phyloP scores from a whole-genome alignment of 2,888 invertebrate genomes.

The Megalurothrips usitatus region DNA sequence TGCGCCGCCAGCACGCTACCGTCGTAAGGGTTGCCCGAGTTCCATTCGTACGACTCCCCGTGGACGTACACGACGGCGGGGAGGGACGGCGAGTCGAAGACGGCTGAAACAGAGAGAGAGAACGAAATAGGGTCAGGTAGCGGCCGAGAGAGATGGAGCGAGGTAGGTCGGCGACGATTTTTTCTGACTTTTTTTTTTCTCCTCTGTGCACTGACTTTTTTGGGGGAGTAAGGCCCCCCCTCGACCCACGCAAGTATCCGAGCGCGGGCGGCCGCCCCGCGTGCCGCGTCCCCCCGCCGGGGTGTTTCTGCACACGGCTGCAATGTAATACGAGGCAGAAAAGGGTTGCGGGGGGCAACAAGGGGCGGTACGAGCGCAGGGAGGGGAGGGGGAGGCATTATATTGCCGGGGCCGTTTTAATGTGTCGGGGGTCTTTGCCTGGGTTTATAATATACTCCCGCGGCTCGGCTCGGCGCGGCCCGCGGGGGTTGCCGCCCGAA shows the following conservation, averaged over 20 bases:
- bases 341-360: too few relatives aligned
- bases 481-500: neutral
- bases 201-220: too few relatives aligned
- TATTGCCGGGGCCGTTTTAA: too few relatives aligned
- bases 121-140: neutral
- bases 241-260: too few relatives aligned
- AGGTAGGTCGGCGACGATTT: neutral
- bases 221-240: too few relatives aligned
- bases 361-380: too few relatives aligned
- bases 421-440: neutral
- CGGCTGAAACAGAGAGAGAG: slow-evolving; percentile 34
- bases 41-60: slow-evolving; percentile 48
- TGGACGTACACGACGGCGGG: slow-evolving; percentile 87
- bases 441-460: neutral
- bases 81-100: slow-evolving; percentile 54
- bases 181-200: too few relatives aligned
- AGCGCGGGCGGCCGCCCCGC: too few relatives aligned
- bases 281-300: too few relatives aligned
- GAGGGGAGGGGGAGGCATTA: too few relatives aligned
- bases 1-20: slow-evolving; percentile 21
- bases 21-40: slow-evolving; percentile 19
- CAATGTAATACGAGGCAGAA: too few relatives aligned
- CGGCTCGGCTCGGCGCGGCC: neutral
- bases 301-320: too few relatives aligned
- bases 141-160: neutral